Base-by-base conservation (phyloP, 2,888 invertebrate genomes). In the Sussaba pulchella region DNA sequence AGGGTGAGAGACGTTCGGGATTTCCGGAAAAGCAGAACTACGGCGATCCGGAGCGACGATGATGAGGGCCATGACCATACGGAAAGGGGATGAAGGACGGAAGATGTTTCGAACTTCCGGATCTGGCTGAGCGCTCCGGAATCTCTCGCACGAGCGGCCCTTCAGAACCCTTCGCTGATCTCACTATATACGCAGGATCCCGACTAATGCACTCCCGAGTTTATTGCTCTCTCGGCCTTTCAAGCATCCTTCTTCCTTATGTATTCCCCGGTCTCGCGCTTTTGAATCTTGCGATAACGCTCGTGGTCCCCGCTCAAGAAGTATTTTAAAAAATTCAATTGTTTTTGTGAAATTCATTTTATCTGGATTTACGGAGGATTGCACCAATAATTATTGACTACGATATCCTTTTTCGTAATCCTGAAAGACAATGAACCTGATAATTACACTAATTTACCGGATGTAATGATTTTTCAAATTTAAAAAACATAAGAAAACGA, bases 41-140 rank as follows among this genome's bases (percentile, higher is more conserved):
- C 9, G 12, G 24, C 36, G 10, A 52, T 39, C 9, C 52, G 41
- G 36, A 52, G 21, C 39, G 67, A 67, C 17, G 67, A 41, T 24
- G 67, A 24, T 57, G 57, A 57, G 57, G 31, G 39, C 54, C 19
- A 31, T 39, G 67, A 54, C 39, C 14, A 24, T 41, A 19, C 59
- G 50, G 17, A 50, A 74, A 43, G 31, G 52, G 41, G 54, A 67
- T 10, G 14, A 39, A 21, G 54, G 69, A 69, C 64, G 70, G 50
- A 64, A 70, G 69, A 75, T 47, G 59, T 50, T 75, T 70, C 59
- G 9, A 79, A 79, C 70, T 79, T 79, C 70, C 79, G 74, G 50
- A 43, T 74, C 39, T 41, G 24, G 21, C 31, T 17, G 57, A 66
- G 45, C 54, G 24, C 43, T 59, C 50, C 19, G 5, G 14, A 66